These are phyloP conservation scores for Hippolais icterina DNA, from an alignment of 2,113 vertebrate genomes.

Conservation along the genomic window DNA sequence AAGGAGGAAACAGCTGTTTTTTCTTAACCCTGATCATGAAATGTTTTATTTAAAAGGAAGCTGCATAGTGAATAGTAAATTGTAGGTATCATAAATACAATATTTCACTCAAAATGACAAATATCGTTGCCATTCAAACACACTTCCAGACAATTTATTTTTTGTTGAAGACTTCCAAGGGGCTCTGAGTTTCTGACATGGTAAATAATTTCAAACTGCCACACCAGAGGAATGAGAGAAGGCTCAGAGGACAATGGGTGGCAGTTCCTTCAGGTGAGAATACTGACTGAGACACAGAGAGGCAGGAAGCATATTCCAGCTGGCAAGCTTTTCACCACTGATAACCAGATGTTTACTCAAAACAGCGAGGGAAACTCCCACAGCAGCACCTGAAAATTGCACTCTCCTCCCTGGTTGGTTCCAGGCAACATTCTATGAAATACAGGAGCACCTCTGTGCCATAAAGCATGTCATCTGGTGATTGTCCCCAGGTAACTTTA, in stretches of 20 bases:
- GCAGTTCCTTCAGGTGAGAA: background rate
- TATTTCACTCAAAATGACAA: background rate
- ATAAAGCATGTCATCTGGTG: background rate
- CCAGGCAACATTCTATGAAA: background rate
- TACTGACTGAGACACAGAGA: background rate
- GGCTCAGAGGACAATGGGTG: background rate
- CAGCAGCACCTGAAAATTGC: background rate
- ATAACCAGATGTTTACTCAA: background rate
- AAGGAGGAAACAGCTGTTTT: constrained; percentile 10
- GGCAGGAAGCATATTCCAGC: background rate
- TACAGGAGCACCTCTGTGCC: background rate
- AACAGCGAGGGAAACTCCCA: background rate
- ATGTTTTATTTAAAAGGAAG: constrained; percentile 54
- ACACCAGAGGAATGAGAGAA: background rate
- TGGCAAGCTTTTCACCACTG: background rate
- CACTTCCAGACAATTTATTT: constrained; percentile 18
- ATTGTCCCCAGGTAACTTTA: background rate
- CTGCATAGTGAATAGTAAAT: constrained; percentile 37
- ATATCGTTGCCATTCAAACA: background rate
- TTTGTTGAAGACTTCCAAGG: background rate
- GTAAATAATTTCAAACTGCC: background rate
- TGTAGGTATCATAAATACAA: constrained; percentile 19
- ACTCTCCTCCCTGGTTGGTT: background rate
- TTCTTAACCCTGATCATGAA: constrained; percentile 17
- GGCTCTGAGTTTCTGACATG: background rate